Percentiles rank a stretch among this genome's conserved stretches.
These are phyloP conservation scores for Antigone vipio DNA, from an alignment of 2,113 vertebrate species.

Conservation along the genomic window DNA sequence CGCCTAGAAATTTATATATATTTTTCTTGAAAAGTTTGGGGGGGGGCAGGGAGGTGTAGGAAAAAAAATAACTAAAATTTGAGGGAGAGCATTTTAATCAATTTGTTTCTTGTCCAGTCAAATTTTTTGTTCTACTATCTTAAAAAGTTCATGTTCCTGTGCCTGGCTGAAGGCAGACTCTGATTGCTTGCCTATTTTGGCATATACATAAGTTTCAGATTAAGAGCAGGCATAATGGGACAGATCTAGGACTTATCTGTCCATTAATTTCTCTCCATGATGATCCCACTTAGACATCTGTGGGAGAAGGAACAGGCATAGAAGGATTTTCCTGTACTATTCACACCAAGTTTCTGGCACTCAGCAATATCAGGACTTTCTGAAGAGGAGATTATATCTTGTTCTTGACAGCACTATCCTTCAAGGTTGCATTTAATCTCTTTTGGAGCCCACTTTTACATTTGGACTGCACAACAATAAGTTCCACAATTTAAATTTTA, in stretches of 20 bases:
- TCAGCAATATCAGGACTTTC: background rate
- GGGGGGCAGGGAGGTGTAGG: fast-evolving
- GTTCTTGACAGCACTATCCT: background rate
- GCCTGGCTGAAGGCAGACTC: background rate
- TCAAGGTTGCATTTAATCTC: background rate
- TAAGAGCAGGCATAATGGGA: background rate
- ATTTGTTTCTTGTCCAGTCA: background rate
- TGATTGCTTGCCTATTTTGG: background rate
- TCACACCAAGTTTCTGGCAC: background rate
- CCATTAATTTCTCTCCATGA: background rate
- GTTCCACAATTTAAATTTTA: background rate
- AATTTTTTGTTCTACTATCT: background rate
- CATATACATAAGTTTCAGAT: background rate
- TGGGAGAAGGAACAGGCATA: background rate
- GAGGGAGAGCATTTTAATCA: background rate
- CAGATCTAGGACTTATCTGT: background rate
- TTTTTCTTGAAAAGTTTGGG: background rate
- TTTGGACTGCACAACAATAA: background rate
- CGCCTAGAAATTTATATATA: no score
- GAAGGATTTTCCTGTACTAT: background rate
- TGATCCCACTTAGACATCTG: background rate
- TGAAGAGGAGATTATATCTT: background rate
- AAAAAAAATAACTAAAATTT: background rate
- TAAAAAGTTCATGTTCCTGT: background rate
- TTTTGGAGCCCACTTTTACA: background rate